phyloP scores from a whole-genome alignment of 2,113 vertebrate genomes.

The Halichoerus grypus region DNA sequence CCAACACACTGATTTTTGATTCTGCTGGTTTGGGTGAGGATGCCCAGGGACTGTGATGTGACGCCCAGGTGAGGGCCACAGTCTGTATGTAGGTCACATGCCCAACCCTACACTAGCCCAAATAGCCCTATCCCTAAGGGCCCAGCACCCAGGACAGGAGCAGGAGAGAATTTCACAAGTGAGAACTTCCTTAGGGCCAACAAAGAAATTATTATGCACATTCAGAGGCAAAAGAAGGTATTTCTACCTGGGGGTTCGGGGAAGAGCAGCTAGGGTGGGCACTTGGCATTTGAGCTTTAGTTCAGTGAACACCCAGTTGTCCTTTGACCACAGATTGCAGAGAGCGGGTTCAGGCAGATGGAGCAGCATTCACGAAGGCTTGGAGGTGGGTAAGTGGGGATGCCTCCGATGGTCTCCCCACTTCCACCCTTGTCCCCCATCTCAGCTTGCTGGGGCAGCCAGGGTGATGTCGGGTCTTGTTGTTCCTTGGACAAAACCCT shows the following conservation, averaged over 20 bases:
- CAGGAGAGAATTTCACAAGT: neutral
- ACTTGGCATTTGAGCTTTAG: neutral
- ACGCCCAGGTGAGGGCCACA: neutral
- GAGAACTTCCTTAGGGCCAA: neutral
- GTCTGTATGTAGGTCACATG: neutral
- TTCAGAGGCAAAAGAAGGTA: neutral
- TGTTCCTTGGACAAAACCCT: neutral
- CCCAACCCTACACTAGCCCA: neutral
- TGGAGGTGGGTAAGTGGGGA: fast-evolving
- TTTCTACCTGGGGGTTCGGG: neutral
- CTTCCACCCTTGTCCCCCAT: neutral
- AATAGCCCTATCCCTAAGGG: neutral
- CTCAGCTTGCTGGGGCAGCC: neutral
- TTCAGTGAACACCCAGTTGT: fast-evolving
- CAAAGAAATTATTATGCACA: neutral
- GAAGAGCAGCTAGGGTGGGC: too few species aligned
- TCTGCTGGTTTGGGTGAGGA: neutral
- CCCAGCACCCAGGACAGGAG: neutral
- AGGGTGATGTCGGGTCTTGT: too few species aligned
- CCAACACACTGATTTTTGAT: neutral
- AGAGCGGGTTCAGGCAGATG: too few species aligned
- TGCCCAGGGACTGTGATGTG: neutral
- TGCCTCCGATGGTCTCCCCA: too few species aligned
- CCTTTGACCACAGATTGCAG: neutral
- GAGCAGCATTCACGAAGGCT: fast-evolving